Conservation (phyloP, 1,140 invertebrate species). For the Leptopilina boulardi region DNA sequence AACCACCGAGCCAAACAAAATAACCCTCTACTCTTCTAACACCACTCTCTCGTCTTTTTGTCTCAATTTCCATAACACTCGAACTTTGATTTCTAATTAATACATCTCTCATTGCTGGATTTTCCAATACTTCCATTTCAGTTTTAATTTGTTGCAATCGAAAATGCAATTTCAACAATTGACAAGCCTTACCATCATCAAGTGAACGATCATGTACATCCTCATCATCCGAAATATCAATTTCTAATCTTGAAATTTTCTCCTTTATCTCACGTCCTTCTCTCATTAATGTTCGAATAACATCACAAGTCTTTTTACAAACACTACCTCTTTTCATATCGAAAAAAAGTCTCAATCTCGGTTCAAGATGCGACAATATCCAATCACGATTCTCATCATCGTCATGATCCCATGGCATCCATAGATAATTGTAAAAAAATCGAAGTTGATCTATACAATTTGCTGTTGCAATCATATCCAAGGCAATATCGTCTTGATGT, state of each 20-base stretch:
- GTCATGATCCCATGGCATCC: conserved; percentile 82
- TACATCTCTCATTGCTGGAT: conserved; percentile 77
- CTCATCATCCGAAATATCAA: conserved; percentile 74
- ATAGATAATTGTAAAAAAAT: conserved; percentile 79
- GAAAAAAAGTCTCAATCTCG: conserved; percentile 76
- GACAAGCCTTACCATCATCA: conserved; percentile 68
- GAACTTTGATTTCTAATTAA: conserved; percentile 64
- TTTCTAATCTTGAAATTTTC: conserved; percentile 73
- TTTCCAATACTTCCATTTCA: conserved; percentile 80
- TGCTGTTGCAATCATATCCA: conserved; percentile 75
- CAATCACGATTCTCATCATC: conserved; percentile 78
- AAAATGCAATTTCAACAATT: conserved; percentile 77
- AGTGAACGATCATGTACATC: conserved; percentile 57
- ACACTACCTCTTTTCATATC: conserved; percentile 77
- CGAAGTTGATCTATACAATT: conserved; percentile 71
- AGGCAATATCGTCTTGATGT: conserved; percentile 75
- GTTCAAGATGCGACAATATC: conserved; percentile 76
- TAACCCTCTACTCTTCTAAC: conserved; percentile 69
- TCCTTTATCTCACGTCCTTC: conserved; percentile 77
- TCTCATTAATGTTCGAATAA: conserved; percentile 77
- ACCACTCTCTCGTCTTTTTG: conserved; percentile 54
- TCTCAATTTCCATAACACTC: conserved; percentile 54
- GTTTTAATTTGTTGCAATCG: conserved; percentile 78
- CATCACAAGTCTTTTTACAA: conserved; percentile 74
- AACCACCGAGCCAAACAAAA: conserved; percentile 76